Base-by-base conservation (phyloP, 2,888 invertebrate species). In the Thalpophila matura region DNA sequence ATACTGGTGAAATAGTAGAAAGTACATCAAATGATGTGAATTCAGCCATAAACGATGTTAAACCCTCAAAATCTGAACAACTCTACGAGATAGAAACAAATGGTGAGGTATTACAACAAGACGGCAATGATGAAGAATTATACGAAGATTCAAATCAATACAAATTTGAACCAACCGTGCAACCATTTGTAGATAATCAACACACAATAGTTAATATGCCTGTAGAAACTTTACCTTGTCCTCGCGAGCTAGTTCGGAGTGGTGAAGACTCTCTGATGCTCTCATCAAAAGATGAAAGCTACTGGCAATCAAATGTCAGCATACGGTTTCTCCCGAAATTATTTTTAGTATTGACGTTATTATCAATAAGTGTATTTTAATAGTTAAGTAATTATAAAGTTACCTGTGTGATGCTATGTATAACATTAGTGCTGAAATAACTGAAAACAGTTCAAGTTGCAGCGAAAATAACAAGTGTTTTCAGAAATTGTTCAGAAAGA, bases 261-360 rank as follows among this genome's bases (percentile, higher is more conserved):
- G 88, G 91, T 2, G 92, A 94, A 83, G 94, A 93, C 58, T 93
- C 94, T 0, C 68, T 93, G 18, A 94, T 95, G 94, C 83, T 94
- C 0, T 94, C 93, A 2, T 92, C 94, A 2, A 92, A 93, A 81
- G 92, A 92, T 10, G 91, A 93, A 79, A 91, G 80, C 50, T 94
- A 87, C 62, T 93, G 93, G 93, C 86, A 85, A 62, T 69, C 87
- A 1, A 91, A 84, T 77, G 86, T 85, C 10, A 86, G 89, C 76
- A 70, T 73, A 45, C 85, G 72, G 50, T 65, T 80, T 57, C 26
- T 85, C 33, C 82, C 88, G 45, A 88, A 83, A 66, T 45, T 87
- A 14, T 64, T 74, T 16, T 62, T 90, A 79, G 74, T 87, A 58
- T 47, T 91, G 33, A 79, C 72, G 10, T 78, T 90, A 66, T 66